phyloP scores from a whole-genome alignment of 2,797 vertebrate species.

The Acanthopagrus latus region DNA sequence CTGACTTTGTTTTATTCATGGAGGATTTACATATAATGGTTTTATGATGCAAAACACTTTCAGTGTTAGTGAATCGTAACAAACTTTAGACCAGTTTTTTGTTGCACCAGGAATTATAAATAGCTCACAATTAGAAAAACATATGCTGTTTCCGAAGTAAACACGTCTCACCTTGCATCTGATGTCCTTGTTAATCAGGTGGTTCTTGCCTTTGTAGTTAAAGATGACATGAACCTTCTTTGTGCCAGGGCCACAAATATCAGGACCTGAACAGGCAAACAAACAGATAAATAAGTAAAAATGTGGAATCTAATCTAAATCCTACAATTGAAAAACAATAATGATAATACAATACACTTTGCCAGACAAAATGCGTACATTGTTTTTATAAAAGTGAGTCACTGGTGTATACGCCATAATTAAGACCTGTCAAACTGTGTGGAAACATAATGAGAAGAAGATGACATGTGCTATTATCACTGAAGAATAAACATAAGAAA shows the following conservation, averaged over 20 bases:
- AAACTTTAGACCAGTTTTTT: background rate
- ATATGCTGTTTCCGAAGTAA: background rate
- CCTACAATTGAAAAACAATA: background rate
- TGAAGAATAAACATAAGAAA: background rate
- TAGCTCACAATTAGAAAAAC: background rate
- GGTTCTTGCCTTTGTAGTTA: slow-evolving; percentile 91
- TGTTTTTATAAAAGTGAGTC: background rate
- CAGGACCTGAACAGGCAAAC: slow-evolving; percentile 83
- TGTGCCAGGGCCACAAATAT: slow-evolving; percentile 92
- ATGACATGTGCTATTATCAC: background rate
- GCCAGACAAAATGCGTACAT: background rate
- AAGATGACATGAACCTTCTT: slow-evolving; percentile 93
- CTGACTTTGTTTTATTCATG: background rate
- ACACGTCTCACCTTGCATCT: slow-evolving; percentile 86
- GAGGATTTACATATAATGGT: background rate
- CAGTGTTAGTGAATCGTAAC: background rate
- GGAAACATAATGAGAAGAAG: background rate
- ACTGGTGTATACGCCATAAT: background rate
- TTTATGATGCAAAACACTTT: slow-evolving; percentile 1
- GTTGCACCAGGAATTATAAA: background rate
- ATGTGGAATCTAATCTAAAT: background rate
- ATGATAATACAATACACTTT: background rate
- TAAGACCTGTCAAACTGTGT: background rate
- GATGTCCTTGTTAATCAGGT: slow-evolving; percentile 91
- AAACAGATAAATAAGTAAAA: background rate